A percentile compares a stretch with the other conserved stretches of the same genome.
These are phyloP conservation scores for Pteropus alecto DNA, from an alignment of 2,113 vertebrate genomes.

Conservation along the genomic window DNA sequence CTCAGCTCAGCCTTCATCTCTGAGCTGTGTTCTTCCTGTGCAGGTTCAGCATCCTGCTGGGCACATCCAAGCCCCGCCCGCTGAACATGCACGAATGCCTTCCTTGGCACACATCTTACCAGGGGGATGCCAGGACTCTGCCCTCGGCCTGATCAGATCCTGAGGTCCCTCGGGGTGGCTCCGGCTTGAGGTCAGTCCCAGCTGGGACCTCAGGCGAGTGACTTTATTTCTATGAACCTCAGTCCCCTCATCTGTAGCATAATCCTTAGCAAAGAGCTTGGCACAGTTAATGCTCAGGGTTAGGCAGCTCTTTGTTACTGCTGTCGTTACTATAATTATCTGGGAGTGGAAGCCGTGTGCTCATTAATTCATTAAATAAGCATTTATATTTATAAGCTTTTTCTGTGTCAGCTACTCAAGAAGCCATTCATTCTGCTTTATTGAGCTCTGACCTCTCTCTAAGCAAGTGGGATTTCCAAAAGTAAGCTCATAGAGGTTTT, in stretches of 20 bases:
- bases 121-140: neutral
- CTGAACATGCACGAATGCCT: accelerated
- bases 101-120: neutral
- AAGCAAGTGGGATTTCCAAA: neutral
- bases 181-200: neutral
- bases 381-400: neutral
- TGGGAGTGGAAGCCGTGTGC: neutral
- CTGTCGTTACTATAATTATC: no score
- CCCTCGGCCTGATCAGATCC: neutral
- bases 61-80: neutral
- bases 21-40: neutral
- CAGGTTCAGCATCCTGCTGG: neutral
- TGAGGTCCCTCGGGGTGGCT: neutral
- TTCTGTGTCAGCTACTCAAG: neutral
- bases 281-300: neutral
- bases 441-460: neutral
- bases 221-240: neutral
- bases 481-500: neutral
- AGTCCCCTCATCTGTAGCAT: neutral
- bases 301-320: accelerated
- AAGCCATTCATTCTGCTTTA: neutral
- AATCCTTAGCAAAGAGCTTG: neutral
- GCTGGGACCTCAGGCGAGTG: neutral
- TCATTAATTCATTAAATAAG: neutral
- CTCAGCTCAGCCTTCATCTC: neutral